Conservation (phyloP, 2,888 invertebrate species). For the Ditula angustiorana region DNA sequence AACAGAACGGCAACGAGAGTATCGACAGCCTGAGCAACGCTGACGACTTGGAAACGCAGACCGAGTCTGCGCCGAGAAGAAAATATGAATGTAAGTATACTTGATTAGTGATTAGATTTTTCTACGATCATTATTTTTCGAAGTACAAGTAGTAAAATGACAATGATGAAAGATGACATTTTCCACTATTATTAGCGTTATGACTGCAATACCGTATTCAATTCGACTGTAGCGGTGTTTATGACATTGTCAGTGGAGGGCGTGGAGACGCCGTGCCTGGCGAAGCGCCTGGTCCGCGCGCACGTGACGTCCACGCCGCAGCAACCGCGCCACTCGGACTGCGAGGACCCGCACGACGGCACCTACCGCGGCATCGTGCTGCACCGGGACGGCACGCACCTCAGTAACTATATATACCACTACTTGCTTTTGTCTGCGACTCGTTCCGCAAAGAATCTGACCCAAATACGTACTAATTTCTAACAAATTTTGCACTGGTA, state of each 20-base stretch:
- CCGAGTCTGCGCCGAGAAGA: conserved; percentile 76
- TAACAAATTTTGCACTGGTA: too few species aligned
- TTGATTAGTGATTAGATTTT: too few species aligned
- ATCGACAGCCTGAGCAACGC: conserved; percentile 78
- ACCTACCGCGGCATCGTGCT: conserved; percentile 74
- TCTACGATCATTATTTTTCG: too few species aligned
- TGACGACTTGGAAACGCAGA: conserved; percentile 76
- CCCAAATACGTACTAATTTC: too few species aligned
- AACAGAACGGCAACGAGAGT: conserved; percentile 76
- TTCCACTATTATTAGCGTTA: too few species aligned
- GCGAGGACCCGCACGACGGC: conserved; percentile 60
- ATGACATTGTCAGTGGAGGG: conserved; percentile 56
- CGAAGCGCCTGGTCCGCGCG: conserved; percentile 58
- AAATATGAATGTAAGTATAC: conserved; percentile 62
- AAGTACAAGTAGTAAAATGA: too few species aligned
- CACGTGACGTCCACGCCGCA: conserved; percentile 76
- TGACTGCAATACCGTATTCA: too few species aligned
- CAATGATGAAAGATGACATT: too few species aligned
- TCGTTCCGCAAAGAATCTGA: too few species aligned
- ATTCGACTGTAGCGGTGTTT: too few species aligned
- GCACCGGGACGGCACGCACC: conserved; percentile 78
- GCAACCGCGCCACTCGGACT: conserved; percentile 46
- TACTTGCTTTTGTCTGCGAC: neutral
- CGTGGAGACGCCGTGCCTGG: conserved; percentile 64
- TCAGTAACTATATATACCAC: conserved; percentile 59